A percentile compares a stretch with the other conserved stretches of the same genome.
Conservation (phyloP, 1,140 invertebrate species). For the Leptopilina clavipes region DNA sequence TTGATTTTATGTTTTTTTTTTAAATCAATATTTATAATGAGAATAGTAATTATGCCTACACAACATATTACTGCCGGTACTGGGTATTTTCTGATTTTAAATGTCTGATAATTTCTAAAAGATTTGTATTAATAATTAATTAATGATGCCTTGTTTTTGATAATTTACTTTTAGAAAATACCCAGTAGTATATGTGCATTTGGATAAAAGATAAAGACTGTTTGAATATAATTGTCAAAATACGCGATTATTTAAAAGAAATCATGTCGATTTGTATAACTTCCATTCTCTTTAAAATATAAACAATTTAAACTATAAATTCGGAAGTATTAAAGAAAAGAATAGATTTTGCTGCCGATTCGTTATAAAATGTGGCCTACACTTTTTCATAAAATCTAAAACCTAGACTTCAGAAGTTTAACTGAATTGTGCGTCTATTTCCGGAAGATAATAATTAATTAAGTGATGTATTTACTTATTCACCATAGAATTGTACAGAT, state of each 20-base stretch:
- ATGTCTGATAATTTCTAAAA: constrained; percentile 32
- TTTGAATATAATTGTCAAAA: constrained; percentile 57
- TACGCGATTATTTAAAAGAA: constrained; percentile 41
- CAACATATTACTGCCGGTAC: constrained; percentile 53
- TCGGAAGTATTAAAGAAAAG: neutral
- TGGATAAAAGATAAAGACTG: constrained; percentile 65
- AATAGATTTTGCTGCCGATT: constrained; percentile 27
- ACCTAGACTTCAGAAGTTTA: neutral
- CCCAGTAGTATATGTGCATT: constrained; percentile 57
- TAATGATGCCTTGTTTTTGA: constrained; percentile 10
- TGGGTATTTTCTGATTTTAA: constrained; percentile 53
- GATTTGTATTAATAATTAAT: constrained; percentile 8
- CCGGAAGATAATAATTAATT: neutral
- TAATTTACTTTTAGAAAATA: constrained; percentile 51
- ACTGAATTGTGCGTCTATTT: constrained; percentile 7
- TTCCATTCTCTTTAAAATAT: constrained; percentile 24
- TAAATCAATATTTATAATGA: neutral
- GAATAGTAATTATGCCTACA: constrained; percentile 36
- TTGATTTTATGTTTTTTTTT: neutral
- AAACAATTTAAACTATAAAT: constrained; percentile 23
- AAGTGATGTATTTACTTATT: constrained; percentile 2
- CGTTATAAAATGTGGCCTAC: neutral
- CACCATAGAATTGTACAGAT: neutral
- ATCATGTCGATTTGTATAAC: constrained; percentile 35
- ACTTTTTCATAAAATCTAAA: constrained; percentile 17